A percentile compares a stretch with the other conserved stretches of the same genome.
These are phyloP conservation scores for Paraplagusia blochii DNA, from an alignment of 2,113 vertebrate species.

Conservation along the genomic window DNA sequence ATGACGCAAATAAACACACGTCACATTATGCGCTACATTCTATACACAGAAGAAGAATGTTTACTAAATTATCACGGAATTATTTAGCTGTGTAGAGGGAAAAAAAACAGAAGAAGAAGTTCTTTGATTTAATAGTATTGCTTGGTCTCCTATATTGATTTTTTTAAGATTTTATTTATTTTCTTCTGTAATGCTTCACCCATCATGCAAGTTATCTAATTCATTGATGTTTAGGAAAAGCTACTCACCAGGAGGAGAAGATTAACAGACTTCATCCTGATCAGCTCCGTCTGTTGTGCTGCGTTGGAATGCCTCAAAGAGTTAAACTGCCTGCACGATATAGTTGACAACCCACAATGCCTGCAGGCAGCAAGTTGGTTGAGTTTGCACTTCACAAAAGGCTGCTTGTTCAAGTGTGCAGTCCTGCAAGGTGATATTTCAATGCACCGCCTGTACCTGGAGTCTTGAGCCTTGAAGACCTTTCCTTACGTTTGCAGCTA, in stretches of 20 bases:
- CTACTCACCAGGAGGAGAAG: conserved; percentile 58
- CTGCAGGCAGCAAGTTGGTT: conserved; percentile 33
- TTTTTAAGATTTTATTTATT: too few species aligned
- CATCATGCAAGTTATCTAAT: too few species aligned
- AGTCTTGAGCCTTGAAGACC: neutral
- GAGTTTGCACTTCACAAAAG: conserved; percentile 10
- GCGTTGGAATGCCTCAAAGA: conserved; percentile 5
- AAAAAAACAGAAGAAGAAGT: too few species aligned
- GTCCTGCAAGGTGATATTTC: neutral
- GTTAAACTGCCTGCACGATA: neutral
- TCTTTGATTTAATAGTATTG: too few species aligned
- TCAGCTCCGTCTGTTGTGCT: conserved; percentile 5
- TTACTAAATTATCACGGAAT: too few species aligned
- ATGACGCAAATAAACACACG: too few species aligned
- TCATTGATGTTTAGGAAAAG: neutral
- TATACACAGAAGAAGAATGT: too few species aligned
- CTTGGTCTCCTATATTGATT: too few species aligned
- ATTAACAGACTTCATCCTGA: conserved; percentile 35
- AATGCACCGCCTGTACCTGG: neutral
- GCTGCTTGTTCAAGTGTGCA: conserved; percentile 1
- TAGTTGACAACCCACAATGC: conserved; percentile 41
- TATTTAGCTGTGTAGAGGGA: too few species aligned
- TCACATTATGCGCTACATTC: too few species aligned
- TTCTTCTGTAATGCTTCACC: too few species aligned
- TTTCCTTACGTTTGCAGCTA: neutral